Evolutionary conservation across 2,797 vertebrate genomes (phyloP), one percentile per base, ranked within the genome.

Genomic region (Babyrousa celebensis): DNA sequence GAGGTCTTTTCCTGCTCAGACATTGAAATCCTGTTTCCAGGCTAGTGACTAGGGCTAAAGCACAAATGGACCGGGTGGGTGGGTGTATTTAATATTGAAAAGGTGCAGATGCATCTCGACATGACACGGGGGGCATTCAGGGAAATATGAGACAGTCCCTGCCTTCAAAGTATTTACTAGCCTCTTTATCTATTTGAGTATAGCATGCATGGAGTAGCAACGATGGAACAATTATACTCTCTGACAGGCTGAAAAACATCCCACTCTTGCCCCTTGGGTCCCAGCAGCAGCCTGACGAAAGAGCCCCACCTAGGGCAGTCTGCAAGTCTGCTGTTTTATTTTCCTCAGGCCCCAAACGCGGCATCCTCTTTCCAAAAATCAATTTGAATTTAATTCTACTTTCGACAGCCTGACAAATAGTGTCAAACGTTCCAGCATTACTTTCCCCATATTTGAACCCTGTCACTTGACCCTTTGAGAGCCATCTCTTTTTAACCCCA

Each of bases 321-420:
- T 71, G 6, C 10, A 0, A 65, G 72, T 93, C 58, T 82, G 36
- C 95, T 89, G 11, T 87, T 63, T 87, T 40, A 48, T 95, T 91
- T 78, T 54, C 86, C 68, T 67, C 25, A 36, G 90, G 27, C 58
- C 52, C 63, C 12, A 52, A 78, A 62, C 3, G 84, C 52, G 58
- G 75, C 89, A 83, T 93, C 79, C 67, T 95, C 77, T 89, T 95
- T 93, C 86, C 86, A 94, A 97, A 97, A 95, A 86, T 95, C 80
- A 85, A 85, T 92, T 89, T 79, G 68, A 90, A 95, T 84, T 86
- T 87, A 82, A 92, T 94, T 94, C 62, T 71, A 1, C 92, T 95
- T 95, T 94, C 6, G 1, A 85, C 32, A 89, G 43, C 36, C 82
- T 95, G 86, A 83, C 72, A 85, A 78, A 79, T 11, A 5, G 14